phyloP scores from a whole-genome alignment of 2,888 invertebrate genomes.

The Trachelus stipa region DNA sequence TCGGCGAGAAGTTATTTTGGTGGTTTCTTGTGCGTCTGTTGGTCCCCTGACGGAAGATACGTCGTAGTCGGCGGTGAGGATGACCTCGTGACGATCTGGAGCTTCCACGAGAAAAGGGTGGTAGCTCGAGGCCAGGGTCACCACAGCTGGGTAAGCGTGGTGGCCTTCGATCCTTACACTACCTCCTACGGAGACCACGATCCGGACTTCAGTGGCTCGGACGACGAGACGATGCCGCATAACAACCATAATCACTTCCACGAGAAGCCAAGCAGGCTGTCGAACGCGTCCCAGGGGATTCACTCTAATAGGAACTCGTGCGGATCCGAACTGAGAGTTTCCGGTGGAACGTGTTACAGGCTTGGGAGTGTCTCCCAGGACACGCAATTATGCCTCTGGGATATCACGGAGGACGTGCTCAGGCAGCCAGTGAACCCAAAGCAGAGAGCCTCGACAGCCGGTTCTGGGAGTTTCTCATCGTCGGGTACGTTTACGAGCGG shows the following conservation, averaged over 20 bases:
- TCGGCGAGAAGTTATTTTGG: conserved; percentile 97
- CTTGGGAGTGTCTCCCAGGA: conserved; percentile 97
- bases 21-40: conserved; percentile 95
- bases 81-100: conserved; percentile 98
- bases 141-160: conserved; percentile 97
- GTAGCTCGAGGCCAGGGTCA: conserved; percentile 99
- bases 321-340: conserved; percentile 62
- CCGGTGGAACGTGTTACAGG: conserved; percentile 78
- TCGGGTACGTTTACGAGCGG: conserved; percentile 61
- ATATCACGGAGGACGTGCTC: conserved; percentile 95
- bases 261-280: conserved; percentile 56
- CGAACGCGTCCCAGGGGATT: conserved; percentile 51
- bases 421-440: conserved; percentile 75
- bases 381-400: conserved; percentile 98
- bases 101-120: conserved; percentile 89
- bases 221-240: conserved; percentile 68
- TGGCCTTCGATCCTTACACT: conserved; percentile 92
- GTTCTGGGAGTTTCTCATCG: conserved; percentile 56
- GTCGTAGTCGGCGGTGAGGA: conserved; percentile 99
- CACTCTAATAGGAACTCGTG: conserved; percentile 65
- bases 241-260: conserved; percentile 53
- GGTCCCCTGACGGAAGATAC: conserved; percentile 97
- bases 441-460: conserved; percentile 61
- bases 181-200: conserved; percentile 75
- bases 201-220: conserved; percentile 70